Evolutionary conservation across 1,140 invertebrate genomes (phyloP).

Genomic region (Doryteuthis pealeii): DNA sequence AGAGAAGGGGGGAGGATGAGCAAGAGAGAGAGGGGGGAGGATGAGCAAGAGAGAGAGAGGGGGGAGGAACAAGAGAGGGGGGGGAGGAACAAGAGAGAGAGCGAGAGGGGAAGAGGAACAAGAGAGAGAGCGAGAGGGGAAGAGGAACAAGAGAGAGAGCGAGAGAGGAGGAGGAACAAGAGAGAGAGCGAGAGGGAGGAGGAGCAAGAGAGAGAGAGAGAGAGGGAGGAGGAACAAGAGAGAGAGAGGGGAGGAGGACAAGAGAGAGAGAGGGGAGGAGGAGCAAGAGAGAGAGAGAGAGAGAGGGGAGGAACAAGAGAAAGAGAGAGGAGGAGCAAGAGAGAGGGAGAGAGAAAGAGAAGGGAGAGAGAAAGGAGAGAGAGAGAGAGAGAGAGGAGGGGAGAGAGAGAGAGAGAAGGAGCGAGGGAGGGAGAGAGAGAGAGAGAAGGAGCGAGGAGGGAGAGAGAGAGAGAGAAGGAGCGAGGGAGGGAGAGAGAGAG

Average conservation of each 20-base stretch:
- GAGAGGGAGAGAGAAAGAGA: slow-evolving; percentile 8
- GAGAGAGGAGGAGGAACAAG: slow-evolving; percentile 11
- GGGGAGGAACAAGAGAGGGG: slow-evolving; percentile 13
- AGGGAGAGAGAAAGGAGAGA: background rate
- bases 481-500: slow-evolving; percentile 24
- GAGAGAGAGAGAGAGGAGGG: background rate
- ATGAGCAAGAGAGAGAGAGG: slow-evolving; percentile 16
- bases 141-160: slow-evolving; percentile 10
- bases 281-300: no score
- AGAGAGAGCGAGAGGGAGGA: background rate
- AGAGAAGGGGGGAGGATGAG: slow-evolving; percentile 15
- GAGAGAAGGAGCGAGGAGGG: background rate
- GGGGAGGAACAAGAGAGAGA: slow-evolving; percentile 13
- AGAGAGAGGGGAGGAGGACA: slow-evolving; percentile 5
- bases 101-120: slow-evolving; percentile 9
- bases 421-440: slow-evolving; percentile 21
- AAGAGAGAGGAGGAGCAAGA: no score
- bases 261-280: slow-evolving; percentile 20
- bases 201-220: no score
- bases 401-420: slow-evolving; percentile 14
- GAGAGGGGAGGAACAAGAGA: no score
- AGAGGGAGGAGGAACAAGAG: no score
- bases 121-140: background rate
- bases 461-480: no score
- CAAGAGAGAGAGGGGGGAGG: slow-evolving; percentile 16